Percentiles rank a stretch among this genome's conserved stretches.
These are phyloP conservation scores for Orchesellides sinensis DNA, from an alignment of 2,888 invertebrate genomes.

Conservation along the genomic window DNA sequence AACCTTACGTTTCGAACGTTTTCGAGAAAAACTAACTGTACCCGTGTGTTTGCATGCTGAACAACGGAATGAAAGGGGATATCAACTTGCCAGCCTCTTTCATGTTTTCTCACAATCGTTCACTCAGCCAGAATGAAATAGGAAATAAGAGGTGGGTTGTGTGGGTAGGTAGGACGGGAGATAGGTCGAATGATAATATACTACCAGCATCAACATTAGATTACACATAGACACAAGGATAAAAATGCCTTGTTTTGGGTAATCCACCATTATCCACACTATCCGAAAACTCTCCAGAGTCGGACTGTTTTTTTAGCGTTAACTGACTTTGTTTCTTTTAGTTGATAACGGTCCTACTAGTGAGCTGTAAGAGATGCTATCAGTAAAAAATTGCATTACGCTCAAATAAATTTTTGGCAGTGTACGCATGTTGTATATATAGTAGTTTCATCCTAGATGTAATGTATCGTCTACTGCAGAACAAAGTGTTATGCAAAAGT, in stretches of 20 bases:
- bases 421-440: background rate
- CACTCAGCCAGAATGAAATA: conserved; percentile 37
- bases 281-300: too few species aligned
- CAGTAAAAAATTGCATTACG: background rate
- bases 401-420: background rate
- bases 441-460: background rate
- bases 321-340: too few species aligned
- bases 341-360: too few species aligned
- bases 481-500: background rate
- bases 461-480: background rate
- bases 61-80: conserved; percentile 48
- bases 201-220: conserved; percentile 35
- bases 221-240: conserved; percentile 10
- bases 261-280: too few species aligned
- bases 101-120: conserved; percentile 65
- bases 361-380: too few species aligned
- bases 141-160: conserved; percentile 45
- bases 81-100: conserved; percentile 65
- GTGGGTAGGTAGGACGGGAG: conserved; percentile 40
- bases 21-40: too few species aligned
- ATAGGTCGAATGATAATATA: conserved; percentile 36
- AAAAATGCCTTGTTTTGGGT: background rate
- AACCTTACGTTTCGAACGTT: too few species aligned
- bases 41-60: conserved; percentile 24
- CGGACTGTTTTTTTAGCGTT: too few species aligned